Evolutionary conservation across 2,888 invertebrate species (phyloP).

Genomic region (Stenodera caucasica): DNA sequence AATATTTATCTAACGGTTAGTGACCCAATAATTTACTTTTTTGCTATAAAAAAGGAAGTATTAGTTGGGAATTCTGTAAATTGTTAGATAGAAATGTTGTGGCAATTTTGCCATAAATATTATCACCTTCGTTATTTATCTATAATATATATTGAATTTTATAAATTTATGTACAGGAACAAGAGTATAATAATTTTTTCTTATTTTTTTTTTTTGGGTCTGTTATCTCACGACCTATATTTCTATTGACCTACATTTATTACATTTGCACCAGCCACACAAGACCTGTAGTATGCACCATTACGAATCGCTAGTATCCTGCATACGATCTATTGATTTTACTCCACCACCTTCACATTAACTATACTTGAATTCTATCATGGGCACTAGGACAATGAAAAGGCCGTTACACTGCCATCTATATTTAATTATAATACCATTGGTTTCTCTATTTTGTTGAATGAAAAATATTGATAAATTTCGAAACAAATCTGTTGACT

Average conservation of each 20-base stretch:
- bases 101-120: too few relatives aligned
- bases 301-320: conserved; percentile 17
- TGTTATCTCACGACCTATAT: conserved; percentile 15
- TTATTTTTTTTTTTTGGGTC: too few relatives aligned
- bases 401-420: not conserved
- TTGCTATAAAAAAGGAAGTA: too few relatives aligned
- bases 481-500: not conserved
- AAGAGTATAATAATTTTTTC: too few relatives aligned
- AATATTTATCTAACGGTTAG: conserved; percentile 3
- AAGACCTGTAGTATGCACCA: conserved; percentile 16
- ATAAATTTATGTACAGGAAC: too few relatives aligned
- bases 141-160: too few relatives aligned
- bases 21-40: not conserved
- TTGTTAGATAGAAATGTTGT: too few relatives aligned
- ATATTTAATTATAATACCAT: not conserved
- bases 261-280: conserved; percentile 15
- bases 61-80: not conserved
- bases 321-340: conserved; percentile 28
- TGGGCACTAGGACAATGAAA: not conserved
- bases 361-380: not conserved
- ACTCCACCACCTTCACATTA: conserved; percentile 11
- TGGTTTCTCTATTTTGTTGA: too few relatives aligned
- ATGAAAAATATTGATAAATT: too few relatives aligned
- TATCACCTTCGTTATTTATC: too few relatives aligned
- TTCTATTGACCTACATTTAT: conserved; percentile 25